A percentile compares a stretch with the other conserved stretches of the same genome.
phyloP scores from a whole-genome alignment of 2,797 vertebrate genomes.

The Chloroceryle amazona region DNA sequence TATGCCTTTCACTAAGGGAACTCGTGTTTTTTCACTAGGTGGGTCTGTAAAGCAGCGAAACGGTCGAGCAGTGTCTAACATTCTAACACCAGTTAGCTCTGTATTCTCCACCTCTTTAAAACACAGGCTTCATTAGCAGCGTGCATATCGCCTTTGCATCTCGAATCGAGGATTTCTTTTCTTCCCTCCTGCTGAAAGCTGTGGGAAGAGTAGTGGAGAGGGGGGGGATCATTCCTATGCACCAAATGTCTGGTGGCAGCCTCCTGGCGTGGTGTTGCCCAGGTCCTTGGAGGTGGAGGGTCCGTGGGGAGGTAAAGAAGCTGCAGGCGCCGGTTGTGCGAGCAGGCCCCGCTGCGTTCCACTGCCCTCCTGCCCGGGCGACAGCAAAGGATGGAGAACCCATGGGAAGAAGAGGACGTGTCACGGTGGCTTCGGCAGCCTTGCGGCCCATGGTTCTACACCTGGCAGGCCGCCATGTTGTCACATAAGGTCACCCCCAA shows the following conservation, averaged over 20 bases:
- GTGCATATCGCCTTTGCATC: background rate
- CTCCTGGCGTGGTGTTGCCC: fast-evolving
- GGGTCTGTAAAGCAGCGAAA: slow-evolving; percentile 42
- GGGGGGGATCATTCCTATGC: fast-evolving
- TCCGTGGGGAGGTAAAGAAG: background rate
- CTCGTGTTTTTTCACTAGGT: background rate
- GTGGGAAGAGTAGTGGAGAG: background rate
- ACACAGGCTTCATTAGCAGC: slow-evolving; percentile 6
- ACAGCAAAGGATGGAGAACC: fast-evolving
- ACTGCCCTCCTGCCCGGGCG: background rate
- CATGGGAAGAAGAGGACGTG: background rate
- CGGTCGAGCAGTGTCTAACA: background rate
- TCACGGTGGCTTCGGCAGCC: fast-evolving
- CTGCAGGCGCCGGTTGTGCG: background rate
- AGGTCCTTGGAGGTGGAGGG: fast-evolving
- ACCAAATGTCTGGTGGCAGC: background rate
- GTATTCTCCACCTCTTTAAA: slow-evolving; percentile 15
- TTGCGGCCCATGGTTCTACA: fast-evolving
- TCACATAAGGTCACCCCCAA: background rate
- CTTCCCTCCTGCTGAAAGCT: background rate
- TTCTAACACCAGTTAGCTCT: background rate
- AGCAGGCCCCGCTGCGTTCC: background rate
- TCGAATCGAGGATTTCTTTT: background rate
- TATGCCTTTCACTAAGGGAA: slow-evolving; percentile 2
- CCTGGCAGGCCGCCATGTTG: background rate